A percentile compares a stretch with the other conserved stretches of the same genome.
These are phyloP conservation scores for Agraylea sexmaculata DNA, from an alignment of 1,140 invertebrate species.

Conservation along the genomic window DNA sequence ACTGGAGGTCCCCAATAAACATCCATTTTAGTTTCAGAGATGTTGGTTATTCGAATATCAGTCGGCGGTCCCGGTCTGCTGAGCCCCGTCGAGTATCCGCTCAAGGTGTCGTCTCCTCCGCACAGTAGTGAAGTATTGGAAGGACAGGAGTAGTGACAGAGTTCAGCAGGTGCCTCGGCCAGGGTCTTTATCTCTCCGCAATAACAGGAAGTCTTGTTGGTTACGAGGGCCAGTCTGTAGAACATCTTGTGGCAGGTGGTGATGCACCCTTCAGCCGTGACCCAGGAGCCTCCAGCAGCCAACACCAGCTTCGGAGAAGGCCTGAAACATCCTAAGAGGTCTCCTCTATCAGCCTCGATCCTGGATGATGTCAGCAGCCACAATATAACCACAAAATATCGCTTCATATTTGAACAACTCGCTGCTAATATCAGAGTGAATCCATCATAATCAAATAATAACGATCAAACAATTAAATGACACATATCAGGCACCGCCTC, in stretches of 20 bases:
- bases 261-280: constrained; percentile 34
- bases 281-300: constrained; percentile 30
- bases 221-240: constrained; percentile 34
- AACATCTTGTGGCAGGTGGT: constrained; percentile 34
- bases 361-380: background rate
- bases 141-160: constrained; percentile 36
- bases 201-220: constrained; percentile 34
- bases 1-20: constrained; percentile 36
- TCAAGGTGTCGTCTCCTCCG: constrained; percentile 37
- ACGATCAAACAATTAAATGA: too few relatives aligned
- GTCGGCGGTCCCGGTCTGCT: constrained; percentile 33
- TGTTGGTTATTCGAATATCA: constrained; percentile 33
- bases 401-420: too few relatives aligned
- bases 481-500: too few relatives aligned
- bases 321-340: constrained; percentile 13
- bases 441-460: too few relatives aligned
- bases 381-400: too few relatives aligned
- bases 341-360: constrained; percentile 4
- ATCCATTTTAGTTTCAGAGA: constrained; percentile 39
- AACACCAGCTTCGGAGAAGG: constrained; percentile 19
- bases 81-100: constrained; percentile 41
- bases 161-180: constrained; percentile 22
- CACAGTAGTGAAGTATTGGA: constrained; percentile 42
- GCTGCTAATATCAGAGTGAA: too few relatives aligned
- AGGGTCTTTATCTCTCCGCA: constrained; percentile 23